Evolutionary conservation across 2,888 invertebrate species (phyloP).

Genomic region (Drosophila recens): DNA sequence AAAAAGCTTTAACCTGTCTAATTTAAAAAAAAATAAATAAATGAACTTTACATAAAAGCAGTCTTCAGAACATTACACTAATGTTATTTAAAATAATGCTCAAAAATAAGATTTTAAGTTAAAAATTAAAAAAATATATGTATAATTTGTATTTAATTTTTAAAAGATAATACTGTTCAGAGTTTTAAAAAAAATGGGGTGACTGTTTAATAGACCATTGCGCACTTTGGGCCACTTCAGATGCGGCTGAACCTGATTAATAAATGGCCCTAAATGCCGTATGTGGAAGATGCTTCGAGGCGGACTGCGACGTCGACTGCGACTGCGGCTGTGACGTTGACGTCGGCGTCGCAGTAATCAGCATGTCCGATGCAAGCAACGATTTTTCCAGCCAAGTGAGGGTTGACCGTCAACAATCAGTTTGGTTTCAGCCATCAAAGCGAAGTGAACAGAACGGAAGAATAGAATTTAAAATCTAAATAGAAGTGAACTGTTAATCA

Average conservation of each 20-base stretch:
- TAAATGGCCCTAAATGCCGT: neutral
- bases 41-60: no score
- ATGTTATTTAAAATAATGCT: no score
- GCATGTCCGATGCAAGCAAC: constrained; percentile 25
- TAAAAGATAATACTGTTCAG: no score
- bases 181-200: no score
- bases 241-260: constrained; percentile 12
- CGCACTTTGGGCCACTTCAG: constrained; percentile 6
- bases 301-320: neutral
- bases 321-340: constrained; percentile 7
- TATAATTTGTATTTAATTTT: no score
- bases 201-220: neutral
- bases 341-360: constrained; percentile 37
- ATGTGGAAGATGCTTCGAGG: neutral
- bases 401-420: constrained; percentile 41
- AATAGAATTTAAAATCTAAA: neutral
- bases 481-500: constrained; percentile 10
- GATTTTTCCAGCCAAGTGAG: constrained; percentile 52
- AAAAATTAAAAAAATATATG: no score
- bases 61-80: no score
- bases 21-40: no score
- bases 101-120: no score
- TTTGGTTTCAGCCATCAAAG: constrained; percentile 37
- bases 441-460: constrained; percentile 21
- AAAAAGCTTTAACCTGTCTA: no score